Evolutionary conservation across 2,888 invertebrate genomes (phyloP), one percentile per base, ranked within the genome.

Genomic region (Slavum lentiscoides): DNA sequence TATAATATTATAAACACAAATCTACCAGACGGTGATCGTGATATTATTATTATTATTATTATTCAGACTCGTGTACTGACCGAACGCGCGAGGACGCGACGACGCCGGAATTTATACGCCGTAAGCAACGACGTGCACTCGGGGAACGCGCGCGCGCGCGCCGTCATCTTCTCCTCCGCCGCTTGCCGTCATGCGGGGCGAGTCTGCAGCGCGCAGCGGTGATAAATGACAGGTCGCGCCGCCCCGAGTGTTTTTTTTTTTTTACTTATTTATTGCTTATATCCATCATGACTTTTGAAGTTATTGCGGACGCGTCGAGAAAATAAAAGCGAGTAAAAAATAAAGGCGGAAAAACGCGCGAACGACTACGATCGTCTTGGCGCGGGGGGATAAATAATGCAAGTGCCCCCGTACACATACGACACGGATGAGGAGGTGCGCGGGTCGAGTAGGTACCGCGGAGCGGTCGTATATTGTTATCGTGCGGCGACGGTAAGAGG

Each of bases 231-330:
- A 70, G 77, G 61, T 55, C 64, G 37, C 62, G 58, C 53, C 66
- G 17, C n/a, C 23, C 62, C 39, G 49, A 6, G 30, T 30, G n/a
- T n/a, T n/a, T n/a, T n/a, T 53, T 74, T 62, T 77, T 30, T 30
- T 30, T 30, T 55, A 64, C 77, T 80, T 70, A 70, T 80, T 80
- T 80, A 80, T 80, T 70, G 70, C 77, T 55, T 53, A 21, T 70
- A 70, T 80, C 70, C 70, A 64, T 80, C 77, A 80, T 70, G 77
- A 64, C 69, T 80, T 55, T 55, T 37, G 69, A 64, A 80, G 70
- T 80, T 80, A 80, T 80, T 62, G 77, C 77, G 77, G 69, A 77
- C 77, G 77, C 77, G 77, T 39, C 21, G 77, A 77, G 77, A 61
- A 55, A 69, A 77, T 69, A 69, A 69, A 77, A 77, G 55, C 19